A percentile compares a stretch with the other conserved stretches of the same genome.
Evolutionary conservation across 2,797 vertebrate species (phyloP).

Genomic region (Neosilurus hyrtlii): DNA sequence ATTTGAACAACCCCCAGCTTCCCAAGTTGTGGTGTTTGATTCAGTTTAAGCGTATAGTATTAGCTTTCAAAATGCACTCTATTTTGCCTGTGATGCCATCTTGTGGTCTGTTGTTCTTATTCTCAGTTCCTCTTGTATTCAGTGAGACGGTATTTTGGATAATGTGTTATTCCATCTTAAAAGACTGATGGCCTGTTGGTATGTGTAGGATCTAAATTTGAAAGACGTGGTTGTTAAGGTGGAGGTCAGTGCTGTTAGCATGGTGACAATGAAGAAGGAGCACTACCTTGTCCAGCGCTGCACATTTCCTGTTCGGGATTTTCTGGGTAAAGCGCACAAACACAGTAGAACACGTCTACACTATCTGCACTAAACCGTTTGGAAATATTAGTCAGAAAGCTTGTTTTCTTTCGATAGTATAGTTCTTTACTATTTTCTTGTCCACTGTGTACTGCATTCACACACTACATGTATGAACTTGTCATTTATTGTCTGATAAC

Average conservation of each 20-base stretch:
- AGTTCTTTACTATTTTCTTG: not conserved
- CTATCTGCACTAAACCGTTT: not conserved
- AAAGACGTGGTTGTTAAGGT: slow-evolving; percentile 56
- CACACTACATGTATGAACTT: not conserved
- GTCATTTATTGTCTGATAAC: not conserved
- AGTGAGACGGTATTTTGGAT: not conserved
- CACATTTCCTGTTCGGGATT: slow-evolving; percentile 59
- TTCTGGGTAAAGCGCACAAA: slow-evolving; percentile 60
- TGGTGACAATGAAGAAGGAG: slow-evolving; percentile 60
- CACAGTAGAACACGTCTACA: not conserved
- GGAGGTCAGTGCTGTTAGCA: slow-evolving; percentile 61
- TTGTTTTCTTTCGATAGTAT: not conserved
- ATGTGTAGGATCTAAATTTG: slow-evolving; percentile 60
- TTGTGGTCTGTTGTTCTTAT: slow-evolving; percentile 1
- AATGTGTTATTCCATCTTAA: not conserved
- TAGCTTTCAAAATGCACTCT: slow-evolving; percentile 44
- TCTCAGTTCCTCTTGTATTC: not conserved
- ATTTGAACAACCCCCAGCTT: not conserved
- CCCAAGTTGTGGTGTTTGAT: not conserved
- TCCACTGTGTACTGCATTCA: not conserved
- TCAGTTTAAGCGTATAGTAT: not conserved
- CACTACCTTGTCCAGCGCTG: slow-evolving; percentile 61
- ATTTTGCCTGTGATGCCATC: slow-evolving; percentile 58
- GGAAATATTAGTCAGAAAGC: not conserved
- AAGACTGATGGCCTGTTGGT: not conserved